phyloP scores from a whole-genome alignment of 2,797 vertebrate genomes.

The Thunnus albacares region DNA sequence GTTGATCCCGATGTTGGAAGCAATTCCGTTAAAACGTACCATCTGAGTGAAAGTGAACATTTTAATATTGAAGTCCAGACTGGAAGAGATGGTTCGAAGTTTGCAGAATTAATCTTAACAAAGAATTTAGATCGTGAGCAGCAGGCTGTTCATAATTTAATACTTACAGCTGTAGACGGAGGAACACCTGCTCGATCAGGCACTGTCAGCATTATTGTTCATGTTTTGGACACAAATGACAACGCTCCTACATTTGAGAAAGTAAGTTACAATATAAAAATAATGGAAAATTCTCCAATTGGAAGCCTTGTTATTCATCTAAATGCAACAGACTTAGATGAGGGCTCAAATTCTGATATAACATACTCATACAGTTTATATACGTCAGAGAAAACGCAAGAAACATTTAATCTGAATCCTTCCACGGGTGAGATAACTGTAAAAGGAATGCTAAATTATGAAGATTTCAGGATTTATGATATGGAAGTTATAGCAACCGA shows the following conservation, averaged over 20 bases:
- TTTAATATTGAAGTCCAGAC: constrained; percentile 72
- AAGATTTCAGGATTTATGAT: constrained; percentile 85
- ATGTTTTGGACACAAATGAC: constrained; percentile 82
- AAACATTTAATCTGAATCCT: constrained; percentile 71
- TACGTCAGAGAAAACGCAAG: constrained; percentile 76
- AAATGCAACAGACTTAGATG: constrained; percentile 81
- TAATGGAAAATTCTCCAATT: constrained; percentile 75
- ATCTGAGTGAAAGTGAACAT: constrained; percentile 62
- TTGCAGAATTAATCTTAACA: constrained; percentile 71
- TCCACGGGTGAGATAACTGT: constrained; percentile 83
- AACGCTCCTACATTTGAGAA: constrained; percentile 85
- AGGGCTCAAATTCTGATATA: constrained; percentile 70
- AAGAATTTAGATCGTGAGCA: constrained; percentile 75
- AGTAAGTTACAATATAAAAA: too few species aligned
- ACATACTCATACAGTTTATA: constrained; percentile 77
- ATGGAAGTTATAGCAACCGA: constrained; percentile 85
- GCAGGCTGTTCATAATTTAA: constrained; percentile 70
- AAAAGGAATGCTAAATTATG: constrained; percentile 85
- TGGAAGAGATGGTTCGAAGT: constrained; percentile 66
- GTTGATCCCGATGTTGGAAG: constrained; percentile 71
- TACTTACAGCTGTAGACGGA: constrained; percentile 80
- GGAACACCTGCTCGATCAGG: constrained; percentile 74
- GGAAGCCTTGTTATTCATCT: constrained; percentile 82
- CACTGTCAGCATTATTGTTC: constrained; percentile 73
- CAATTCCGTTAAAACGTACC: constrained; percentile 69